Conservation (phyloP, 2,797 vertebrate genomes). For the Craterocephalus amniculus region DNA sequence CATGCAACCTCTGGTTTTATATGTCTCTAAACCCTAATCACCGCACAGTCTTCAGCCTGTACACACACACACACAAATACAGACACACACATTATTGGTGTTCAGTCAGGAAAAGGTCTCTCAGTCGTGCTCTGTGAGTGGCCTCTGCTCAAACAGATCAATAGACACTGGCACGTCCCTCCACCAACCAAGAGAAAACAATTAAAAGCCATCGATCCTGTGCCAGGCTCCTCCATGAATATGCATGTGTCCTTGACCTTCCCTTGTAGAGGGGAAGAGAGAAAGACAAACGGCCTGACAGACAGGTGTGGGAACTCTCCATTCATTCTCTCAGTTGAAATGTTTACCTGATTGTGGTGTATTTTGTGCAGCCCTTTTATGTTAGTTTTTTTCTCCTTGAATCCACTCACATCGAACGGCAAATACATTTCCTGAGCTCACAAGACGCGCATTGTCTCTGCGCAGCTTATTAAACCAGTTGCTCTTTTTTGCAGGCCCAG, state of each 20-base stretch:
- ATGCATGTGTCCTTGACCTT: conserved; percentile 99
- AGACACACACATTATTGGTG: conserved; percentile 54
- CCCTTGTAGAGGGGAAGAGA: conserved; percentile 59
- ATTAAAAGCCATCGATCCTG: conserved; percentile 96
- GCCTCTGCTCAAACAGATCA: conserved; percentile 91
- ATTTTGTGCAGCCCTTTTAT: not conserved
- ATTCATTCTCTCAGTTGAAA: conserved; percentile 21
- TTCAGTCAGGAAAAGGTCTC: conserved; percentile 78
- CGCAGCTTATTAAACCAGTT: conserved; percentile 65
- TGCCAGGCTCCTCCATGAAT: conserved; percentile 91
- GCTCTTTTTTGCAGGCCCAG: conserved; percentile 68
- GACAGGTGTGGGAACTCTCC: conserved; percentile 52
- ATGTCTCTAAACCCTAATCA: conserved; percentile 72
- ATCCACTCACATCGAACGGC: conserved; percentile 35
- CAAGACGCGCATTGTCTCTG: conserved; percentile 46
- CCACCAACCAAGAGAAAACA: conserved; percentile 96
- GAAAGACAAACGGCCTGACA: conserved; percentile 54
- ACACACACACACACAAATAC: conserved; percentile 16
- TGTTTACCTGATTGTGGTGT: conserved; percentile 7
- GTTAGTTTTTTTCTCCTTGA: conserved; percentile 3
- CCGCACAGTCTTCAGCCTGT: conserved; percentile 33
- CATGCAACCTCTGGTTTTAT: conserved; percentile 54
- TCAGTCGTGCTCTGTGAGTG: conserved; percentile 79
- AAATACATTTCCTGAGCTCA: conserved; percentile 32
- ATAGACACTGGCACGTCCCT: conserved; percentile 94